Conservation (phyloP, 2,113 vertebrate species). For the Nibea albiflora region DNA sequence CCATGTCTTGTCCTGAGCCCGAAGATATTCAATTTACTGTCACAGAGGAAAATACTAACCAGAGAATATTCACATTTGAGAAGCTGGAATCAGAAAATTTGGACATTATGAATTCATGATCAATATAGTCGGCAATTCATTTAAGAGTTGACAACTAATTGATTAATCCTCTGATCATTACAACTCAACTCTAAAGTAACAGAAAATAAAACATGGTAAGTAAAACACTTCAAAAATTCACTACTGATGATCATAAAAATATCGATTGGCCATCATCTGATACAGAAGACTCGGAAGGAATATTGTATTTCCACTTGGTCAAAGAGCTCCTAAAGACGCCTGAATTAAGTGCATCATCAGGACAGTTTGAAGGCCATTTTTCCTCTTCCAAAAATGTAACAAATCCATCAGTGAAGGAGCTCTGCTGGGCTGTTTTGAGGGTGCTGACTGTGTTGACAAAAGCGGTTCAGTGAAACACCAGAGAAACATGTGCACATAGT, state of each 20-base stretch:
- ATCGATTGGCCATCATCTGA: constrained; percentile 3
- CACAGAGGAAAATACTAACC: too few species aligned
- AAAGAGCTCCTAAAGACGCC: neutral
- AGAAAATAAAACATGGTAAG: too few species aligned
- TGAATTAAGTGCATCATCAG: neutral
- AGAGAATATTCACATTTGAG: too few species aligned
- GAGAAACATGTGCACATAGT: constrained; percentile 14
- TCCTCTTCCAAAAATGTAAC: neutral
- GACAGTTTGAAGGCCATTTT: constrained; percentile 4
- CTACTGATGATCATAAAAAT: neutral
- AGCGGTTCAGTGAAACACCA: constrained; percentile 11
- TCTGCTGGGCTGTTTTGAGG: neutral
- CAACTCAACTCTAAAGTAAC: too few species aligned
- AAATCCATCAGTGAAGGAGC: neutral
- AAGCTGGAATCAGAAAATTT: too few species aligned
- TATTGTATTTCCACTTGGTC: constrained; percentile 4
- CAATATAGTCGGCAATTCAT: too few species aligned
- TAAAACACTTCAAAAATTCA: neutral
- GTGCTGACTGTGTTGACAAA: neutral
- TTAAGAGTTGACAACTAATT: too few species aligned
- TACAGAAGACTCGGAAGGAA: neutral
- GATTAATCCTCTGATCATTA: too few species aligned
- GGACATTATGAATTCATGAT: too few species aligned
- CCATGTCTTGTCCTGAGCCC: too few species aligned
- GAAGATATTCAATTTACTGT: too few species aligned